phyloP scores from a whole-genome alignment of 2,113 vertebrate species.

The Charadrius vociferus region DNA sequence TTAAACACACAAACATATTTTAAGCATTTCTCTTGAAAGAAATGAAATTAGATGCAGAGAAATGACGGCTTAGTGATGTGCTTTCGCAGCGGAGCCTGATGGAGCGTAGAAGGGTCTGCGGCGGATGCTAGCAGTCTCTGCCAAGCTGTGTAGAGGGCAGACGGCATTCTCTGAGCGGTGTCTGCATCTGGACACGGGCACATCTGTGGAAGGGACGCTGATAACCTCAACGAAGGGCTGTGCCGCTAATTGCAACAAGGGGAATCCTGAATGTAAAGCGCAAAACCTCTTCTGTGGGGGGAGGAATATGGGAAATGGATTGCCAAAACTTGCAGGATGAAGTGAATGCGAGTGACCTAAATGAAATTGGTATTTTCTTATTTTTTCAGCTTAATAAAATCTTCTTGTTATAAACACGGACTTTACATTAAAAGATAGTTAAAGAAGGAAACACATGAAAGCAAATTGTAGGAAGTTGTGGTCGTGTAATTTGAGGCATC shows the following conservation, averaged over 20 bases:
- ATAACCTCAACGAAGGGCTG: background rate
- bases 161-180: rapidly evolving
- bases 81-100: background rate
- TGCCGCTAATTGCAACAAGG: background rate
- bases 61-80: no score
- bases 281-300: background rate
- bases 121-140: background rate
- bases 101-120: background rate
- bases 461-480: background rate
- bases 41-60: background rate
- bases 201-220: no score
- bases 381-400: background rate
- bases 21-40: background rate
- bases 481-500: background rate
- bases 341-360: background rate
- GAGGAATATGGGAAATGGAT: background rate
- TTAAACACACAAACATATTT: background rate
- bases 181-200: background rate
- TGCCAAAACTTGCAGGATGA: background rate
- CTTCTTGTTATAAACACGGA: background rate
- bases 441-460: background rate
- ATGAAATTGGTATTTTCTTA: background rate
- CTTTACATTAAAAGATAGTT: background rate
- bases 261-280: background rate
- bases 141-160: background rate